Percentiles rank a stretch among this genome's conserved stretches.
Evolutionary conservation across 2,797 vertebrate genomes (phyloP).

Genomic region (Sardinella longiceps): DNA sequence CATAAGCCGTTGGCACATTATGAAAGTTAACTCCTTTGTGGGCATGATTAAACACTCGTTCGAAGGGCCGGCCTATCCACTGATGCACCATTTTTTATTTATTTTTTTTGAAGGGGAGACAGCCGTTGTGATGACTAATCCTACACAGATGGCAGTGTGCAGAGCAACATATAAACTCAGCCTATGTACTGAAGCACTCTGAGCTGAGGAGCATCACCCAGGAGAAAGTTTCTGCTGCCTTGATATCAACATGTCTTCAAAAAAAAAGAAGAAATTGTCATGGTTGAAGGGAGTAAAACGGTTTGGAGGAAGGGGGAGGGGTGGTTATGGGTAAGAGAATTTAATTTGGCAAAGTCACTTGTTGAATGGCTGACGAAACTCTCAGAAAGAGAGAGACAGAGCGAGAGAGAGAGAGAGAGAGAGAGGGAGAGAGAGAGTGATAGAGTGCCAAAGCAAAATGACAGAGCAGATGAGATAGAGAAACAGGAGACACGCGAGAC

Average conservation of each 20-base stretch:
- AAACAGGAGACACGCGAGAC: not conserved
- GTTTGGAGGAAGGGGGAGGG: not conserved
- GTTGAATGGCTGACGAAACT: slow-evolving; percentile 1
- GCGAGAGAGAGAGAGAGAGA: not conserved
- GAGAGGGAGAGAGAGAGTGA: not conserved
- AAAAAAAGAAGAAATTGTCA: not conserved
- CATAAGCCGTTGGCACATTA: not conserved
- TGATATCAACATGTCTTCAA: not conserved
- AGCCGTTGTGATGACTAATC: not conserved
- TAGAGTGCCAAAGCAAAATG: not conserved
- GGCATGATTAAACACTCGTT: not conserved
- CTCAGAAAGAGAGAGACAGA: not conserved
- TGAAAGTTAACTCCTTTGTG: slow-evolving; percentile 9
- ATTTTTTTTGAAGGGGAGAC: slow-evolving; percentile 6
- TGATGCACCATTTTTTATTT: not conserved
- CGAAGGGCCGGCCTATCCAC: not conserved
- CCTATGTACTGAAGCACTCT: not conserved
- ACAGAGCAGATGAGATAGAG: not conserved
- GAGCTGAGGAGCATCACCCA: not conserved
- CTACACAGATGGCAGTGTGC: not conserved
- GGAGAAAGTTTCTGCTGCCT: not conserved
- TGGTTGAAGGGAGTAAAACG: not conserved
- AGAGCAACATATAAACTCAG: not conserved
- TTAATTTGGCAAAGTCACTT: not conserved
- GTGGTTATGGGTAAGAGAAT: not conserved